phyloP scores from a whole-genome alignment of 1,140 invertebrate species.

The Aricia agestis region DNA sequence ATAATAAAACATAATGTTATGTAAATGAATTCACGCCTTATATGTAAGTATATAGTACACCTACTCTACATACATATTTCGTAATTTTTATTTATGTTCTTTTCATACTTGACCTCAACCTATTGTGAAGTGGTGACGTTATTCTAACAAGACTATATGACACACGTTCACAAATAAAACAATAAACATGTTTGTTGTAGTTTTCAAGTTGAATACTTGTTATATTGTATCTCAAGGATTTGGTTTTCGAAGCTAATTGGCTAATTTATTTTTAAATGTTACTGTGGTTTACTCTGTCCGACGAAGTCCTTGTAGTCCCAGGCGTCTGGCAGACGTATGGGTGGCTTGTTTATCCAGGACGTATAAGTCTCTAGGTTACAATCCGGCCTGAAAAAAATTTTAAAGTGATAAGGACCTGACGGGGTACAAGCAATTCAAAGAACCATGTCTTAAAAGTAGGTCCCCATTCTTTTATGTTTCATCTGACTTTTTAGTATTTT shows the following conservation, averaged over 20 bases:
- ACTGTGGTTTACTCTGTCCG: slow-evolving; percentile 3
- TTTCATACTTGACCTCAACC: slow-evolving; percentile 9
- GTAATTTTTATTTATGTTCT: not conserved
- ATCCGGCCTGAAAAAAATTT: slow-evolving; percentile 55
- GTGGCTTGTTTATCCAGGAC: slow-evolving; percentile 53
- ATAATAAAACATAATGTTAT: too few species aligned
- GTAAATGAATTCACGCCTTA: not conserved
- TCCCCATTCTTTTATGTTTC: too few species aligned
- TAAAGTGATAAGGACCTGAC: not conserved
- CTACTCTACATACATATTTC: not conserved
- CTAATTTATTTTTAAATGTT: not conserved
- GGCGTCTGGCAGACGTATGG: slow-evolving; percentile 46
- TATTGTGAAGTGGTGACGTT: not conserved
- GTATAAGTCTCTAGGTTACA: slow-evolving; percentile 64
- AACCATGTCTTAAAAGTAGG: too few species aligned
- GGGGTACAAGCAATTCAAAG: too few species aligned
- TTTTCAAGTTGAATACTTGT: not conserved
- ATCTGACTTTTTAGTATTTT: too few species aligned
- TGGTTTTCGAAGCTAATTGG: too few species aligned
- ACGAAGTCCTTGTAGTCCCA: slow-evolving; percentile 58
- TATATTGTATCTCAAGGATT: not conserved
- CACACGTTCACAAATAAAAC: not conserved
- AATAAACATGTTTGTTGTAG: not conserved
- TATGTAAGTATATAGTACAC: not conserved
- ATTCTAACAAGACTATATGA: not conserved